Percentiles rank a stretch among this genome's conserved stretches.
Conservation (phyloP, 1,140 invertebrate species). For the fruit fly (Drosophila melanogaster) region Release_6_plus_ISO1_MT NT_037436.4:16850501-16851000, state of each 20-base stretch:
- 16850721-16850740: constrained; percentile 47
- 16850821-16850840: constrained; percentile 3
- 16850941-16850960: constrained; percentile 84
- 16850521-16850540: constrained; percentile 42
- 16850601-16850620: constrained; percentile 83
- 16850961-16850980: constrained; percentile 80
- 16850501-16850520: constrained; percentile 31
- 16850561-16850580: no score
- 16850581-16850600: constrained; percentile 44
- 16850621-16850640: constrained; percentile 82
- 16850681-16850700: constrained; percentile 24
- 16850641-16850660: constrained; percentile 54
- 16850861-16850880: constrained; percentile 85
- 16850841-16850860: constrained; percentile 48
- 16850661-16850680: neutral
- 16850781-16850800: constrained; percentile 28
- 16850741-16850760: constrained; percentile 14
- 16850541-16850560: neutral
- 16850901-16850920: constrained; percentile 84
- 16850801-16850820: neutral
- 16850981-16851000: constrained; percentile 85
- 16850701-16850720: constrained; percentile 66
- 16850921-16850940: constrained; percentile 80
- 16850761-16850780: constrained; percentile 71
- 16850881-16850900: constrained; percentile 84